Evolutionary conservation across 2,888 invertebrate species (phyloP).

Genomic region (Tenodera sinensis): DNA sequence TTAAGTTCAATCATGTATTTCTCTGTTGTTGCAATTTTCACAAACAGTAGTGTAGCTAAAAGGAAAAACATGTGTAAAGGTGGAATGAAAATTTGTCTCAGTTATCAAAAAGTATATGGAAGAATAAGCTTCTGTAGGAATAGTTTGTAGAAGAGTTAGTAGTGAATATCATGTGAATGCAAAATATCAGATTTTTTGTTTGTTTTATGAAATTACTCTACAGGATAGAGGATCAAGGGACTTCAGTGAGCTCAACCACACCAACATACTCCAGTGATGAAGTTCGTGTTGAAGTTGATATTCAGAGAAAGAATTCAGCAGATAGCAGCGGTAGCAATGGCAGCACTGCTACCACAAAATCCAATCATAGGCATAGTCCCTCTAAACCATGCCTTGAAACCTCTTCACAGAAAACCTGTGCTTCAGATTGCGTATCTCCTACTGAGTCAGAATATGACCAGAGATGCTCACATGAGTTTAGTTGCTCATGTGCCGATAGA

Average conservation of each 20-base stretch:
- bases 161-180: no score
- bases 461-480: not conserved
- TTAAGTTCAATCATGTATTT: no score
- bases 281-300: slow-evolving; percentile 32
- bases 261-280: not conserved
- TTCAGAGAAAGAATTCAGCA: slow-evolving; percentile 28
- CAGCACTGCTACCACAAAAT: slow-evolving; percentile 1
- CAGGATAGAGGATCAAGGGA: not conserved
- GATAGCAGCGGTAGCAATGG: slow-evolving; percentile 27
- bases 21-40: no score
- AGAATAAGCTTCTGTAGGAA: no score
- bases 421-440: not conserved
- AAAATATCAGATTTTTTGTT: no score
- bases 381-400: not conserved
- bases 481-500: not conserved
- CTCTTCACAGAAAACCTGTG: not conserved
- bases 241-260: not conserved
- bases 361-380: not conserved
- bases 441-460: not conserved
- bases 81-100: no score
- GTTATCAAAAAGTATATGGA: no score
- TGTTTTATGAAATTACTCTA: not conserved
- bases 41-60: no score
- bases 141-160: no score
- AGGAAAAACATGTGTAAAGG: no score